These are phyloP conservation scores for Sphenodon punctatus DNA, from an alignment of 2,797 vertebrate genomes.

Conservation along the genomic window DNA sequence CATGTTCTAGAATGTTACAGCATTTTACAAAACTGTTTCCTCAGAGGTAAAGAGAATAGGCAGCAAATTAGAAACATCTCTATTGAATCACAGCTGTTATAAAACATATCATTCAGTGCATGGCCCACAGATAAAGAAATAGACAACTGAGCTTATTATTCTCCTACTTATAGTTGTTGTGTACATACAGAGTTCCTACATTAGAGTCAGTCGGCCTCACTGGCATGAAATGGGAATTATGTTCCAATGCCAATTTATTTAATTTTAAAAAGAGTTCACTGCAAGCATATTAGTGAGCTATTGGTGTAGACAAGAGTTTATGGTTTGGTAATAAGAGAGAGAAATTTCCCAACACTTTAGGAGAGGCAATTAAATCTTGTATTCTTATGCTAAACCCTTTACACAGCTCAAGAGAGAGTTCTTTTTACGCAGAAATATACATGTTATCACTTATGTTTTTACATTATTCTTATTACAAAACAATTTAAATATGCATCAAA, in stretches of 20 bases:
- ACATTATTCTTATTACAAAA: no score
- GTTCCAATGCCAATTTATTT: background rate
- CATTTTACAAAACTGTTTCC: slow-evolving; percentile 73
- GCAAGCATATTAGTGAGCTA: background rate
- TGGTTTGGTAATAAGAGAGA: slow-evolving; percentile 5
- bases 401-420: background rate
- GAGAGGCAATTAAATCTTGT: background rate
- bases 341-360: background rate
- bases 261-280: background rate
- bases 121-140: slow-evolving; percentile 25
- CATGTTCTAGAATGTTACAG: slow-evolving; percentile 72
- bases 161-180: slow-evolving; percentile 25
- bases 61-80: slow-evolving; percentile 75
- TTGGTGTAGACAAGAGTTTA: slow-evolving; percentile 4
- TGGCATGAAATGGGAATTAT: background rate
- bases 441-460: no score
- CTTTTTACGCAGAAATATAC: background rate
- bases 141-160: slow-evolving; percentile 43
- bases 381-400: background rate
- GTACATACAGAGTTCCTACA: slow-evolving; percentile 17
- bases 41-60: slow-evolving; percentile 67
- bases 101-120: slow-evolving; percentile 21
- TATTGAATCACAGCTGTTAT: slow-evolving; percentile 34
- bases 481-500: no score
- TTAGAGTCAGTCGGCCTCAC: slow-evolving; percentile 4